Conservation (phyloP, 2,888 invertebrate species). For the Sialis fuliginosa region DNA sequence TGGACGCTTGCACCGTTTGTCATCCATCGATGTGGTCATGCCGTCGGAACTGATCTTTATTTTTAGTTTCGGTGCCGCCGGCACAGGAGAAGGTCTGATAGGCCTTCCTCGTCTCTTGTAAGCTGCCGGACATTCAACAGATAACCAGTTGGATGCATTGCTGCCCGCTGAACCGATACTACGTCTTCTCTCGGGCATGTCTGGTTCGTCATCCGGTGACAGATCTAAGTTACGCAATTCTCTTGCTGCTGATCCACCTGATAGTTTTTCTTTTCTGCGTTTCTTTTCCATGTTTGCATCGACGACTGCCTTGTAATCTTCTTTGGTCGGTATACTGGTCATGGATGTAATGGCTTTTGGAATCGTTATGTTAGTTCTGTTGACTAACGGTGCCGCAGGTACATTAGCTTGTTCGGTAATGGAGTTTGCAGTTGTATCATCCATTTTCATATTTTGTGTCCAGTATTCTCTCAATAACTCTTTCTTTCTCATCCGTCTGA, state of each 20-base stretch:
- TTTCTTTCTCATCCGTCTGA: slow-evolving; percentile 78
- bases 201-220: slow-evolving; percentile 34
- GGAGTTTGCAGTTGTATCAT: slow-evolving; percentile 43
- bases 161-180: slow-evolving; percentile 28
- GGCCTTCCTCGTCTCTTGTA: slow-evolving; percentile 23
- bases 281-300: slow-evolving; percentile 54
- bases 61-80: slow-evolving; percentile 50
- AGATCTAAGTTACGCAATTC: slow-evolving; percentile 47
- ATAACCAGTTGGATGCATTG: slow-evolving; percentile 21
- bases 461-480: slow-evolving; percentile 71
- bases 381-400: slow-evolving; percentile 37
- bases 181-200: slow-evolving; percentile 28
- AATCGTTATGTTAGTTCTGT: slow-evolving; percentile 59
- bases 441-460: slow-evolving; percentile 75
- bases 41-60: slow-evolving; percentile 48
- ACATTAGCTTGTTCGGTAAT: slow-evolving; percentile 35
- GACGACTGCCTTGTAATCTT: slow-evolving; percentile 55
- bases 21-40: slow-evolving; percentile 23
- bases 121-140: slow-evolving; percentile 6
- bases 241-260: slow-evolving; percentile 31
- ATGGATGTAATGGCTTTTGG: slow-evolving; percentile 82
- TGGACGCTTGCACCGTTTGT: slow-evolving; percentile 33
- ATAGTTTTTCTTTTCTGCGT: slow-evolving; percentile 33
- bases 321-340: slow-evolving; percentile 71
- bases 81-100: slow-evolving; percentile 20